Evolutionary conservation across 1,140 invertebrate genomes (phyloP), one percentile per base, ranked within the genome.

Genomic region (Acromyrmex echinatior): DNA sequence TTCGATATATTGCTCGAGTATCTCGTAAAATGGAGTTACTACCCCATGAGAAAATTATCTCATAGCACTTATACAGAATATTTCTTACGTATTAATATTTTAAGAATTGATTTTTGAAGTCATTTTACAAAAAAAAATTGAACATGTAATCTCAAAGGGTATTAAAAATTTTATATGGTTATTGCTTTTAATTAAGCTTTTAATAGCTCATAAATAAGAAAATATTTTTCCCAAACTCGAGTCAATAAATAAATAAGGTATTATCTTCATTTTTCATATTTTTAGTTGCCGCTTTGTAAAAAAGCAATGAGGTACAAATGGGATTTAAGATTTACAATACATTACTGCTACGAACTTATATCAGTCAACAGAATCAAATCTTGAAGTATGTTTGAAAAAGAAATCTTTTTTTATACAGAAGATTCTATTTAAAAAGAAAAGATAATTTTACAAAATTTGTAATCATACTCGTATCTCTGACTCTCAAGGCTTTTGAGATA

Each of bases 21-120:
- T 60, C 51, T 81, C 65, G 21, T 58, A 71, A 71, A 71, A 53
- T 81, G 79, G 51, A 3, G 14, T 49, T 79, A 66, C 14, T 31
- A 68, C 49, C 14, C 25, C 60, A 49, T 78, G 60, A 65, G 77
- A 51, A 60, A 60, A 65, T 79, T 79, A 51, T 39, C 28, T 49
- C 25, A 10, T 39, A 16, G 25, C 79, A 60, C 16, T 21, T 39
- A n/a, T 31, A 45, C 18, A 45, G 31, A 12, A 28, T 65, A 31
- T 28, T 65, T 65, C 60, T 28, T 63, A 9, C 16, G 12, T 63
- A 63, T 1, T 28, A 28, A 65, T 65, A 65, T 65, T 65, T 35
- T 65, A 18, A 1, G 5, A 31, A 16, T 65, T 65, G 6, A 65
- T 65, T 35, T 6, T 35, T 65, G 0, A 65, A 6, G 10, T 28